Conservation (phyloP, 2,797 vertebrate genomes). For the Coracias cyanogaster region DNA sequence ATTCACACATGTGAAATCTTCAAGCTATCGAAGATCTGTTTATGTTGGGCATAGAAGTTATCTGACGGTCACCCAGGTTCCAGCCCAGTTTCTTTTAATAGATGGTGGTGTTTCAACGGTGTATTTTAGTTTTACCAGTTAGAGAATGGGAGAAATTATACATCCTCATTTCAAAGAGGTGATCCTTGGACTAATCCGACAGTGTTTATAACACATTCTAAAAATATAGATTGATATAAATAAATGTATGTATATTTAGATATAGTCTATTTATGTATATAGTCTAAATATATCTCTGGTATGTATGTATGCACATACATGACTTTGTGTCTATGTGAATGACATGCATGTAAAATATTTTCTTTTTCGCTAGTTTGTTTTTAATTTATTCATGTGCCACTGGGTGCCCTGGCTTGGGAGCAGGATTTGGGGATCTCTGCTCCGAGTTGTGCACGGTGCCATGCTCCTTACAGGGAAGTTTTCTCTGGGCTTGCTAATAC, state of each 20-base stretch:
- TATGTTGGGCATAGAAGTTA: conserved; percentile 23
- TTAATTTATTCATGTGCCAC: not conserved
- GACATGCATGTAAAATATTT: not conserved
- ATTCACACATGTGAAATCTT: not conserved
- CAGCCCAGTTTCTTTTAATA: conserved; percentile 40
- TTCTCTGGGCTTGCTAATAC: conserved; percentile 58
- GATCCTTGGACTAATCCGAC: conserved; percentile 14
- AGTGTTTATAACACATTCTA: conserved; percentile 28
- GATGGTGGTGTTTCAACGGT: not conserved
- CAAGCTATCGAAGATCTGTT: not conserved
- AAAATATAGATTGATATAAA: conserved; percentile 22
- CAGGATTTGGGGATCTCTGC: not conserved
- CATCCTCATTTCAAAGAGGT: conserved; percentile 17
- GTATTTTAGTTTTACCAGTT: conserved; percentile 29
- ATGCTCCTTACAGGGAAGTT: conserved; percentile 24
- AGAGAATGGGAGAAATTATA: conserved; percentile 32
- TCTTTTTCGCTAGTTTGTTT: not conserved
- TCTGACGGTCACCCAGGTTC: conserved; percentile 3
- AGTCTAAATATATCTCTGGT: not conserved
- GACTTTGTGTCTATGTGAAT: not conserved
- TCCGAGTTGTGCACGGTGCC: not conserved
- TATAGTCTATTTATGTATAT: not conserved
- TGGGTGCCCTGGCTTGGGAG: not conserved
- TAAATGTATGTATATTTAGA: not conserved
- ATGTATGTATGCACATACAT: not conserved